Evolutionary conservation across 1,140 invertebrate species (phyloP), one percentile per base, ranked within the genome.

Genomic region (Harpegnathos saltator): DNA sequence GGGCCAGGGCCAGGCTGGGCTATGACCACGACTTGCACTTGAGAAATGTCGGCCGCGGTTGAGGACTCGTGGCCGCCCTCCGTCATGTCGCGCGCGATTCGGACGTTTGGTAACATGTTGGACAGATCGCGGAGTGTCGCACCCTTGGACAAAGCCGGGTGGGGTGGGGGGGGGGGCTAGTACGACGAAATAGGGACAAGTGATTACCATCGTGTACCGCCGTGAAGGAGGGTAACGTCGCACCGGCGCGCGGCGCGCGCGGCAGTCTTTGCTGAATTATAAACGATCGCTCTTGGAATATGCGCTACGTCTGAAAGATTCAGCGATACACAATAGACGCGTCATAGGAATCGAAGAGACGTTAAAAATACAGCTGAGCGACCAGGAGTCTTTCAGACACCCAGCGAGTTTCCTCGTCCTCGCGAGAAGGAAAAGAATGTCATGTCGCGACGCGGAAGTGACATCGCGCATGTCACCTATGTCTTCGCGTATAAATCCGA

Each of bases 31-130:
- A 38, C 65, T 82, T 56, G 61, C 48, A 71, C 59, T 75, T 48
- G 22, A 82, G 56, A 74, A 82, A 83, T 71, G 65, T 78, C 50
- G 62, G 48, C 26, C 54, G 77, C 26, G 86, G 78, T 88, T 88
- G 81, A 66, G 22, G 50, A 26, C 85, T 52, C 24, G 59, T 58
- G 69, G 48, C 82, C 58, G 17, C 24, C 59, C 33, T 29, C 15
- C 12, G 59, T 83, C 29, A 17, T 77, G 62, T 62, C 33, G 44
- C 65, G 75, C 33, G 44, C 65, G 75, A 71, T 80, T 80, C 52
- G 33, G 22, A 59, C 52, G 63, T 69, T 78, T 58, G 63, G 75
- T 29, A 38, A 78, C 22, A 58, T 19, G 65, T 69, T 22, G 33
- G 33, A 69, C 52, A 44, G 22, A 80, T 69, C 75, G 65, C 44